Evolutionary conservation across 2,113 vertebrate species (phyloP).

Genomic region (Festucalex cinctus): DNA sequence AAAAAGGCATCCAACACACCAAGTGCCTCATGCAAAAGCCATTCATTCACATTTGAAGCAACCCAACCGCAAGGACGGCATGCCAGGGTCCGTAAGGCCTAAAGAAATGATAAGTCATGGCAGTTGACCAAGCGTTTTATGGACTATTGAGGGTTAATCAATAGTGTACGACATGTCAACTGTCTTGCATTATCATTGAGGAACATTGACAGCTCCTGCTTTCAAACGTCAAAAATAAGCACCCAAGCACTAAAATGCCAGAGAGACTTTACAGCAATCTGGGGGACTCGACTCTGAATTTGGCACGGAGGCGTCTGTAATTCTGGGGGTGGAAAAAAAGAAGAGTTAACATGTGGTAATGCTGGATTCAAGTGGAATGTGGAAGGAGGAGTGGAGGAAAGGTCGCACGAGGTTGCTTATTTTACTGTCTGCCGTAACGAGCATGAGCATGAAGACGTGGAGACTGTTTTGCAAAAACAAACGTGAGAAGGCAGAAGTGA

Average conservation of each 20-base stretch:
- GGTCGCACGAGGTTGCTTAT: not conserved
- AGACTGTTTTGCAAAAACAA: slow-evolving; percentile 9
- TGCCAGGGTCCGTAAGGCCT: not conserved
- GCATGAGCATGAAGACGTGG: not conserved
- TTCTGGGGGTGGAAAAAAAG: slow-evolving; percentile 68
- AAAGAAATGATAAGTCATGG: slow-evolving; percentile 57
- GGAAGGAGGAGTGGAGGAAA: not conserved
- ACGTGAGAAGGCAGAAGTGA: slow-evolving; percentile 35
- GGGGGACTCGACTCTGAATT: slow-evolving; percentile 65
- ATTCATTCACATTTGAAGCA: not conserved
- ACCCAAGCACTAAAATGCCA: slow-evolving; percentile 25
- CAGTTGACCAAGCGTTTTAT: slow-evolving; percentile 55
- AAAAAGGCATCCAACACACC: not conserved
- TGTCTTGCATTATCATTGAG: slow-evolving; percentile 60
- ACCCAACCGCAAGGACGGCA: not conserved
- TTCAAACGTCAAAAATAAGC: not conserved
- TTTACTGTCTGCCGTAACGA: not conserved
- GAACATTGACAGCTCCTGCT: not conserved
- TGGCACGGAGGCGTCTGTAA: slow-evolving; percentile 66
- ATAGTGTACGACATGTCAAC: slow-evolving; percentile 45
- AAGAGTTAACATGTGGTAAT: slow-evolving; percentile 43
- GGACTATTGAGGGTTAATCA: not conserved
- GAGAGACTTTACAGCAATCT: slow-evolving; percentile 67
- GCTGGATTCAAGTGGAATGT: not conserved
- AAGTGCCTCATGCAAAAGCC: not conserved